Conservation (phyloP, 2,888 invertebrate species). For the Chloromyia formosa region DNA sequence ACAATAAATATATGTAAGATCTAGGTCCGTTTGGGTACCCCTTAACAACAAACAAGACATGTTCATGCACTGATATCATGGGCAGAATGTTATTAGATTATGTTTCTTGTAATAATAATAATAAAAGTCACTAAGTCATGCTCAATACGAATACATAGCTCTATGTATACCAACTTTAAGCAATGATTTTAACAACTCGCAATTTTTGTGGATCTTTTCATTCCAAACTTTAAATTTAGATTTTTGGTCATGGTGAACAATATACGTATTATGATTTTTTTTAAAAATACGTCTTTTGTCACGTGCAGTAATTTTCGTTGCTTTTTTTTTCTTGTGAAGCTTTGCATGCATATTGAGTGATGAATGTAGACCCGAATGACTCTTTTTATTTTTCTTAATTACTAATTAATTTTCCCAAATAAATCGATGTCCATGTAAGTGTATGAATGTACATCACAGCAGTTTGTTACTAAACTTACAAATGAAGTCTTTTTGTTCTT, state of each 20-base stretch:
- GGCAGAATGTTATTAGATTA: background rate
- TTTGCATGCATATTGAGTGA: background rate
- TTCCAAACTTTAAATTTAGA: background rate
- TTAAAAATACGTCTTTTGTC: background rate
- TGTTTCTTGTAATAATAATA: background rate
- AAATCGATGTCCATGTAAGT: background rate
- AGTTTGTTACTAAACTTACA: conserved; percentile 4
- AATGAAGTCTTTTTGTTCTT: conserved; percentile 27
- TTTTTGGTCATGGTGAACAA: background rate
- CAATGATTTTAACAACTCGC: no score
- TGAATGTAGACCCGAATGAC: background rate
- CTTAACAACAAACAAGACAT: background rate
- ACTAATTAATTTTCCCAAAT: conserved; percentile 27
- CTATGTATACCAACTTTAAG: no score
- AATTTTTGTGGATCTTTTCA: no score
- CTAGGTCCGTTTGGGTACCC: background rate
- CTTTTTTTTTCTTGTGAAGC: background rate
- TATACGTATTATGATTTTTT: background rate
- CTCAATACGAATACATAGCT: no score
- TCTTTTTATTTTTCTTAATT: background rate
- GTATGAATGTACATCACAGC: conserved; percentile 35
- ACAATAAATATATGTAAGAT: no score
- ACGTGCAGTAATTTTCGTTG: no score
- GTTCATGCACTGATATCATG: background rate
- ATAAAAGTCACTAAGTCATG: no score